These are phyloP conservation scores for Bufo bufo DNA, from an alignment of 2,113 vertebrate species.

Conservation along the genomic window DNA sequence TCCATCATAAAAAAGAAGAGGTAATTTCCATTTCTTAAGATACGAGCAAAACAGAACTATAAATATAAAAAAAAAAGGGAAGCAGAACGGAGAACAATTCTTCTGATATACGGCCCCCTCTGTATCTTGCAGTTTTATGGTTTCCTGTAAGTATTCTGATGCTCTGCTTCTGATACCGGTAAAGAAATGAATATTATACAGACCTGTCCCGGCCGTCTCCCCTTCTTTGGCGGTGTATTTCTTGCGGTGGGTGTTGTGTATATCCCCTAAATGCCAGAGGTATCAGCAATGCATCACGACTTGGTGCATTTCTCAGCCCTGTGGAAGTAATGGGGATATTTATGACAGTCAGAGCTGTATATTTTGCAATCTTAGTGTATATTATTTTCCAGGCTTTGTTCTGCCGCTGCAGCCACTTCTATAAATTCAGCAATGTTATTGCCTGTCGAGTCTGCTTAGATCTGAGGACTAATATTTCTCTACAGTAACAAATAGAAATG, in stretches of 20 bases:
- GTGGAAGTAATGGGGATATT: conserved; percentile 53
- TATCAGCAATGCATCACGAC: conserved; percentile 47
- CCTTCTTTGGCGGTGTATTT: conserved; percentile 9
- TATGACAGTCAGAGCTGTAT: conserved; percentile 52
- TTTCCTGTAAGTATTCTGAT: conserved; percentile 1
- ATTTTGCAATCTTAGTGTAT: conserved; percentile 55
- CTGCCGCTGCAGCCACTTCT: conserved; percentile 48
- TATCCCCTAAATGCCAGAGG: conserved; percentile 50
- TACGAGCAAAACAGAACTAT: neutral
- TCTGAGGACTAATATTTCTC: conserved; percentile 56
- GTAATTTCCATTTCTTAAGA: neutral
- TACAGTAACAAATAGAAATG: conserved; percentile 49
- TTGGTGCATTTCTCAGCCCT: conserved; percentile 43
- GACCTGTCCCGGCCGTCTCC: conserved; percentile 25
- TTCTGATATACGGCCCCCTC: neutral
- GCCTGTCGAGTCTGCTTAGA: conserved; percentile 57
- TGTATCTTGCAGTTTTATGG: neutral
- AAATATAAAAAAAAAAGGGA: neutral
- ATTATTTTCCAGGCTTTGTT: conserved; percentile 47
- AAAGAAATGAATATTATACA: conserved; percentile 25
- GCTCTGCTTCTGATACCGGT: neutral
- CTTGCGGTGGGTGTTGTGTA: conserved; percentile 25
- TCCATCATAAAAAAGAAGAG: neutral
- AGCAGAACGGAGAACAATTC: neutral
- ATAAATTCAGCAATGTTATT: conserved; percentile 58